Percentiles rank a stretch among this genome's conserved stretches.
Conservation (phyloP, 2,888 invertebrate genomes). For the Nemotelus pantherinus region DNA sequence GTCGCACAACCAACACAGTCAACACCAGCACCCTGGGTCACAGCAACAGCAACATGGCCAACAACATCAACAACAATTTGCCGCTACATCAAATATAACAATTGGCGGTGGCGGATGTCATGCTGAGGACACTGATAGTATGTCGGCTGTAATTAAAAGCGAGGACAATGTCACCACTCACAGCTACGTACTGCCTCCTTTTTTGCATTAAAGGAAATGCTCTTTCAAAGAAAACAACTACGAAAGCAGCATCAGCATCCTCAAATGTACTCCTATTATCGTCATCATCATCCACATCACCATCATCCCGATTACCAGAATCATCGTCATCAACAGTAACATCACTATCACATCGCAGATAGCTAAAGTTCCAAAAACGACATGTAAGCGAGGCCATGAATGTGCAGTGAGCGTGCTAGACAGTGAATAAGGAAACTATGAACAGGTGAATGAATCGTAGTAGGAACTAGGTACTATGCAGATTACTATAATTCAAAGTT, state of each 20-base stretch:
- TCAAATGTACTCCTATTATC: constrained; percentile 16
- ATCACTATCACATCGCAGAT: constrained; percentile 1
- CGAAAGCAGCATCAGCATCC: constrained; percentile 52
- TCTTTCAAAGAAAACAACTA: constrained; percentile 61
- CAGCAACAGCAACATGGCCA: constrained; percentile 48
- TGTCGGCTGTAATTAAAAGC: constrained; percentile 63
- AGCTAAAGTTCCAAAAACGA: not conserved
- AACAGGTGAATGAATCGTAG: too few species aligned
- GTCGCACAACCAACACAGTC: constrained; percentile 47
- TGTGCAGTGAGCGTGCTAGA: too few species aligned
- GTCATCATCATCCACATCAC: not conserved
- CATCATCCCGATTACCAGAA: constrained; percentile 5
- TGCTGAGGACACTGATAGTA: constrained; percentile 54
- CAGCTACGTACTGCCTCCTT: constrained; percentile 65
- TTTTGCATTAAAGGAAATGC: constrained; percentile 66
- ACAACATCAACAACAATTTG: constrained; percentile 49
- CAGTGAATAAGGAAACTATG: too few species aligned
- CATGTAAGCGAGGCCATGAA: too few species aligned
- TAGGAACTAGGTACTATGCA: too few species aligned
- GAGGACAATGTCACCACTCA: constrained; percentile 63
- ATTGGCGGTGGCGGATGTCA: constrained; percentile 52
- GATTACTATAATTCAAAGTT: too few species aligned
- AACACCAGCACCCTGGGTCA: constrained; percentile 10
- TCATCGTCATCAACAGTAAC: constrained; percentile 20
- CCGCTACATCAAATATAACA: constrained; percentile 53